Conservation (phyloP, 2,888 invertebrate genomes). For the Heliconius aoede region DNA sequence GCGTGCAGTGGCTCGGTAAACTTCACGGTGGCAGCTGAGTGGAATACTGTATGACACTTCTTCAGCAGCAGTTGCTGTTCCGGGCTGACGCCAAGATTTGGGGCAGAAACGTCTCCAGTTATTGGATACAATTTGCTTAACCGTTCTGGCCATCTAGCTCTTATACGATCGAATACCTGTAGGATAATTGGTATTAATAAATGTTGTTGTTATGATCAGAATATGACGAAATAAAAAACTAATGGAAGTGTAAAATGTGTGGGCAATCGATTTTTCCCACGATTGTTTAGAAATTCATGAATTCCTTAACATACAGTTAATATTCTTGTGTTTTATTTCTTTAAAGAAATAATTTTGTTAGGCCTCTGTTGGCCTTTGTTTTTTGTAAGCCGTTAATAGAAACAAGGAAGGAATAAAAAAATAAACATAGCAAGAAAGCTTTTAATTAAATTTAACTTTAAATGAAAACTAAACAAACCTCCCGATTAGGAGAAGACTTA, state of each 20-base stretch:
- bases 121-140: constrained; percentile 88
- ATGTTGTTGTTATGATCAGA: background rate
- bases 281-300: background rate
- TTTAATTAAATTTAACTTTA: background rate
- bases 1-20: constrained; percentile 96
- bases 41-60: constrained; percentile 93
- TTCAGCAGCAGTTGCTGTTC: constrained; percentile 86
- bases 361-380: no score
- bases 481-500: constrained; percentile 51
- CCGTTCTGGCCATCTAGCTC: constrained; percentile 85
- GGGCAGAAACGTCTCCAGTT: constrained; percentile 89
- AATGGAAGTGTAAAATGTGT: background rate
- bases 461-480: constrained; percentile 29
- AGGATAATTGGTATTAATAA: constrained; percentile 3
- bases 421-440: background rate
- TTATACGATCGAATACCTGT: constrained; percentile 88
- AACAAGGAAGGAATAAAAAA: no score
- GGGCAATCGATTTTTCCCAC: background rate
- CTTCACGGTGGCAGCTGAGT: constrained; percentile 97
- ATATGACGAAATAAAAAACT: background rate
- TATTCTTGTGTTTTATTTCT: background rate
- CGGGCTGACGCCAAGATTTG: constrained; percentile 87
- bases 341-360: background rate
- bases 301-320: background rate
- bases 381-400: no score